Percentiles rank a stretch among this genome's conserved stretches.
Evolutionary conservation across 2,797 vertebrate species (phyloP).

Genomic region (Microcaecilia unicolor): DNA sequence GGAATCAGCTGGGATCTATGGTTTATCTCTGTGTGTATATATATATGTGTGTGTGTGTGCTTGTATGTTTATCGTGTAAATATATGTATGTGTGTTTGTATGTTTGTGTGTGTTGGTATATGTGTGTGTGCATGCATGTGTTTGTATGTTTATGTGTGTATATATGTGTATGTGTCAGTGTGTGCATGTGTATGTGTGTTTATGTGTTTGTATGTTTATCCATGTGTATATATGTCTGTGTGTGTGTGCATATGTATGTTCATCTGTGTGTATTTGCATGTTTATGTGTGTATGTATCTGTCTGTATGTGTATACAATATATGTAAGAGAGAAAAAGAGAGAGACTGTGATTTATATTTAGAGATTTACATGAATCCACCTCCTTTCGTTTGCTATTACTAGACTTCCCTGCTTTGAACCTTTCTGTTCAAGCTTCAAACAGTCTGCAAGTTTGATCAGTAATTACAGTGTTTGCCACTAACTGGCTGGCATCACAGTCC

Average conservation of each 20-base stretch:
- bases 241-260: neutral
- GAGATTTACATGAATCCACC: too few species aligned
- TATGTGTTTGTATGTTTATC: neutral
- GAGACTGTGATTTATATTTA: too few species aligned
- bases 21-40: neutral
- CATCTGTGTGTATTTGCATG: neutral
- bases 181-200: neutral
- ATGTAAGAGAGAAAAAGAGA: too few species aligned
- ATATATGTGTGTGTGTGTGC: neutral
- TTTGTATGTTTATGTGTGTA: neutral
- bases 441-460: too few species aligned
- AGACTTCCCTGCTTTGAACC: too few species aligned
- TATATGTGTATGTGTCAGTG: neutral
- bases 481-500: too few species aligned
- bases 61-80: too few species aligned
- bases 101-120: neutral
- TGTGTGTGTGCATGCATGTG: neutral
- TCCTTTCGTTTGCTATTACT: too few species aligned
- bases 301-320: neutral
- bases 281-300: neutral
- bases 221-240: too few species aligned
- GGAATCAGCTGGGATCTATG: neutral
- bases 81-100: too few species aligned
- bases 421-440: too few species aligned
- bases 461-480: too few species aligned